Percentiles rank a stretch among this genome's conserved stretches.
Evolutionary conservation across 2,888 invertebrate genomes (phyloP).

Genomic region (Drosophila stalkeri): DNA sequence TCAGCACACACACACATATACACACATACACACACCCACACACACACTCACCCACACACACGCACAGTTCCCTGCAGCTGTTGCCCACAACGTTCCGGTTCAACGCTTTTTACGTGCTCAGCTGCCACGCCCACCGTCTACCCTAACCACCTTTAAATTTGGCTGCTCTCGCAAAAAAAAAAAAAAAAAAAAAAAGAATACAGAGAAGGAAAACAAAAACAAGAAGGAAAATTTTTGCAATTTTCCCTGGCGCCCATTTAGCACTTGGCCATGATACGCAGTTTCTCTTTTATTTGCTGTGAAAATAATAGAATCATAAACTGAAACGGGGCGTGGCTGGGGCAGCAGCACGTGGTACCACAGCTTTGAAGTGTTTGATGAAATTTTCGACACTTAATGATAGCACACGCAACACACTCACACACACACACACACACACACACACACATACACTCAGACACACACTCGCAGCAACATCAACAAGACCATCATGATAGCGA

Average conservation of each 20-base stretch:
- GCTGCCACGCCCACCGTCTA: slow-evolving; percentile 61
- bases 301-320: slow-evolving; percentile 79
- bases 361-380: slow-evolving; percentile 81
- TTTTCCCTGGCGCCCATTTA: slow-evolving; percentile 78
- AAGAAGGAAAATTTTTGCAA: slow-evolving; percentile 64
- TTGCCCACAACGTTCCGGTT: slow-evolving; percentile 80
- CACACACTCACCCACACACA: slow-evolving; percentile 34
- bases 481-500: slow-evolving; percentile 9
- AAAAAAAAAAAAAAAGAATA: slow-evolving; percentile 3
- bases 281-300: slow-evolving; percentile 81
- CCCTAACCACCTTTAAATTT: slow-evolving; percentile 46
- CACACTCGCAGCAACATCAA: slow-evolving; percentile 29
- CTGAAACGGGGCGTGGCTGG: slow-evolving; percentile 67
- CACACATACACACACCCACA: slow-evolving; percentile 29
- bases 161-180: slow-evolving; percentile 42
- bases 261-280: slow-evolving; percentile 80
- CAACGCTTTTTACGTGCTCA: slow-evolving; percentile 79
- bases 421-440: slow-evolving; percentile 50
- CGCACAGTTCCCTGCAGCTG: slow-evolving; percentile 68
- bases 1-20: slow-evolving; percentile 33
- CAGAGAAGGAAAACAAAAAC: slow-evolving; percentile 16
- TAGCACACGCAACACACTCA: slow-evolving; percentile 67
- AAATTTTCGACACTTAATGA: slow-evolving; percentile 83
- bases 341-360: slow-evolving; percentile 62
- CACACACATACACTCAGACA: slow-evolving; percentile 10